A percentile compares a stretch with the other conserved stretches of the same genome.
These are phyloP conservation scores for Phrynocephalus vlangalii DNA, from an alignment of 2,797 vertebrate species.

Conservation along the genomic window DNA sequence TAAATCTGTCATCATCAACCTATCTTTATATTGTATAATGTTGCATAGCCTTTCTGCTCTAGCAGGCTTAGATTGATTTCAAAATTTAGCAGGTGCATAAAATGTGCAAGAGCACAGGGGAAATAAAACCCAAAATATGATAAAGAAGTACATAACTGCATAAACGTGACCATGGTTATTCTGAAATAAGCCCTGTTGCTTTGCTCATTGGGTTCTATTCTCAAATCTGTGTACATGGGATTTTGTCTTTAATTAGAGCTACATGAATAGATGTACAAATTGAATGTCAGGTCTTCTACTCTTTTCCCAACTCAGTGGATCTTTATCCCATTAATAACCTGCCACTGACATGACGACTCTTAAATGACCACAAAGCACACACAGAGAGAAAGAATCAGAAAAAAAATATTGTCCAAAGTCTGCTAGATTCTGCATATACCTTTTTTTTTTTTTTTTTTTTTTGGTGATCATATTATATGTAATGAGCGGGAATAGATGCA, in stretches of 20 bases:
- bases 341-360: background rate
- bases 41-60: background rate
- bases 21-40: background rate
- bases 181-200: background rate
- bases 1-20: background rate
- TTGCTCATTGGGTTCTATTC: background rate
- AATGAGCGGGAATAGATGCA: background rate
- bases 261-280: background rate
- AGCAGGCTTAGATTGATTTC: background rate
- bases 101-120: background rate
- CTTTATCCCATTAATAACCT: background rate
- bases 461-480: background rate
- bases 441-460: background rate
- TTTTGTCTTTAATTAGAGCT: background rate
- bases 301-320: no score
- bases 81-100: background rate
- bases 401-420: background rate
- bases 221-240: background rate
- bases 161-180: background rate
- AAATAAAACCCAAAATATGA: rapidly evolving
- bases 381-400: background rate
- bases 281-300: no score
- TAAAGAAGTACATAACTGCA: background rate
- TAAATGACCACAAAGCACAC: background rate
- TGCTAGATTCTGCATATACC: background rate